Evolutionary conservation across 2,113 vertebrate genomes (phyloP), one percentile per base, ranked within the genome.

Genomic region (Amazona guildingii): DNA sequence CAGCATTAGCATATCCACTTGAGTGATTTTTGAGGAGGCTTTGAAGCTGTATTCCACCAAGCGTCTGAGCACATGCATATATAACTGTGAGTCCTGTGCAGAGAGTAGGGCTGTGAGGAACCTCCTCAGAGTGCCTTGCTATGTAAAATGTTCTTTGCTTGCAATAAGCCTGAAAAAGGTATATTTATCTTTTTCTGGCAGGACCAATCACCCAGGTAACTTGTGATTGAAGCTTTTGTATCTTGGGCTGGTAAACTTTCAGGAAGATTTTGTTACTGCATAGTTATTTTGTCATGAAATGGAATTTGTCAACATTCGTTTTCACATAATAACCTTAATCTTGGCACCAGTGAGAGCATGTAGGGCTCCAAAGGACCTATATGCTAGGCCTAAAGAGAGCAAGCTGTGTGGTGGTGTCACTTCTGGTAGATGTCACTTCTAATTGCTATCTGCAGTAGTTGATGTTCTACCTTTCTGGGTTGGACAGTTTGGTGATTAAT

Each of bases 51-150:
- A 23, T 1, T 4, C 33, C 2, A 4, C 24, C 7, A 9, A 33
- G 13, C 13, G 8, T 49, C 16, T 25, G 59, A 70, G 33, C 2
- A 1, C 10, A 3, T 41, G 5, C 7, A 3, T 33, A 5, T 52
- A 0, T 57, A 70, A 29, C 10, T 35, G 37, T 23, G 27, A 79
- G n/a, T 51, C 28, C 49, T 76, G 17, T 39, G 28, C 14, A 28
- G 6, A 25, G 9, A 54, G 4, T 17, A 43, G 14, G n/a, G 13
- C 62, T 77, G 11, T 6, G 4, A 62, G 28, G 35, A 64, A 14
- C 37, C 17, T 76, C 13, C 24, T 77, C 31, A 15, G 11, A n/a
- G 24, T 54, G 4, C 39, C 62, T 51, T 67, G 29, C 44, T 85
- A 17, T 41, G 19, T 48, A 41, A 89, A 76, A 31, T 69, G 11